phyloP scores from a whole-genome alignment of 2,113 vertebrate genomes.

The Procavia capensis region DNA sequence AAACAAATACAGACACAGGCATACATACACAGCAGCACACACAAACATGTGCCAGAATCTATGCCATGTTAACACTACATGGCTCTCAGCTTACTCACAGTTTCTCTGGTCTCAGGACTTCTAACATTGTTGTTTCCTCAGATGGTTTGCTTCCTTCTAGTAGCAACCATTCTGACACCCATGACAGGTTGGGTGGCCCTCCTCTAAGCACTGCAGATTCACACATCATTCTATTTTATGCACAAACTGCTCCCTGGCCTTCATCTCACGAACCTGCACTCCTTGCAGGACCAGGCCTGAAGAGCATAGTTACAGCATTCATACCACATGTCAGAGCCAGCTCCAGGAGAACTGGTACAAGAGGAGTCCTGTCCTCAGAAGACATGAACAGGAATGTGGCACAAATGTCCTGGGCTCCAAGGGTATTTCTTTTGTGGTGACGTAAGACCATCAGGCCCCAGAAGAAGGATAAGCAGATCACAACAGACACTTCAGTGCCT shows the following conservation, averaged over 20 bases:
- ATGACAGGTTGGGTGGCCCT: not conserved
- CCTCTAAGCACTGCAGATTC: not conserved
- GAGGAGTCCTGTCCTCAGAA: not conserved
- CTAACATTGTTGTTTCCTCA: not conserved
- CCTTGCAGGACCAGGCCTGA: not conserved
- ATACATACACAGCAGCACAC: not conserved
- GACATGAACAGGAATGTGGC: not conserved
- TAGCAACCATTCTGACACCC: not conserved
- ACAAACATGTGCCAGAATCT: no score
- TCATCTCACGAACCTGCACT: not conserved
- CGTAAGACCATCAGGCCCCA: not conserved
- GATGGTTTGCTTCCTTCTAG: not conserved
- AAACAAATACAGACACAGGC: rapidly evolving
- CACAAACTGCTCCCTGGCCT: not conserved
- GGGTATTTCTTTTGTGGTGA: not conserved
- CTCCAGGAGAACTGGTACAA: not conserved
- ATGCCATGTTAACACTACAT: rapidly evolving
- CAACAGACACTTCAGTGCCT: not conserved
- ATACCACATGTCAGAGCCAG: not conserved
- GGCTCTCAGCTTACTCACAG: not conserved
- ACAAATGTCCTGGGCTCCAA: not conserved
- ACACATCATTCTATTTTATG: not conserved
- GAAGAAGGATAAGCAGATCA: not conserved
- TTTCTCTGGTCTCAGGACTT: not conserved
- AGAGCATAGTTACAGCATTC: not conserved